A percentile compares a stretch with the other conserved stretches of the same genome.
Evolutionary conservation across 37 sponge, comb jelly and placozoan species (phyloP).

Genomic region (Dysidea cf. avara): DNA sequence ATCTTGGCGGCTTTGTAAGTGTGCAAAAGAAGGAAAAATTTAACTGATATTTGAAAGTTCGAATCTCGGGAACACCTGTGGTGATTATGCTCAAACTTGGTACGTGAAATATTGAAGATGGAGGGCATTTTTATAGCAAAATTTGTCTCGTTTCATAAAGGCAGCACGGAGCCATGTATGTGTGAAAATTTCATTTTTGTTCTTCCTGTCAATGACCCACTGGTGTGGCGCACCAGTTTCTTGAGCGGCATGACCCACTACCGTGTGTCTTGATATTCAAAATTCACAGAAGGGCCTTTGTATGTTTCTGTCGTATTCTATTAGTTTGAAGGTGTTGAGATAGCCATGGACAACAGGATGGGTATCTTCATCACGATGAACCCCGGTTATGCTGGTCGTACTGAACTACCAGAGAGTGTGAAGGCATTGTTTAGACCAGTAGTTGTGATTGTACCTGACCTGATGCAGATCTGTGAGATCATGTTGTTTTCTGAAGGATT

Average conservation of each 20-base stretch:
- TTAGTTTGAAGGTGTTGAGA: conserved; percentile 97
- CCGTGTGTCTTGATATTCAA: neutral
- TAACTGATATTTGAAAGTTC: too few relatives aligned
- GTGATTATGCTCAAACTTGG: too few relatives aligned
- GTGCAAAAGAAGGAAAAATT: too few relatives aligned
- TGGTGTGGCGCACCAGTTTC: too few relatives aligned
- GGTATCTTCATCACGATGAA: conserved; percentile 99
- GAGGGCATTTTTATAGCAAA: too few relatives aligned
- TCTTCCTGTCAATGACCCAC: too few relatives aligned
- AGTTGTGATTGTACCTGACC: conserved; percentile 98
- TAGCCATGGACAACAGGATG: conserved; percentile 87
- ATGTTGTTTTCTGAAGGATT: conserved; percentile 99
- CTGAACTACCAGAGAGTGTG: conserved; percentile 99
- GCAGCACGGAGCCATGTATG: too few relatives aligned
- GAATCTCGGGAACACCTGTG: too few relatives aligned
- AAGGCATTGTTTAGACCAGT: conserved; percentile 98
- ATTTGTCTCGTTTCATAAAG: too few relatives aligned
- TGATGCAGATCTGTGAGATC: conserved; percentile 99
- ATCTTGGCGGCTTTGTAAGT: too few relatives aligned
- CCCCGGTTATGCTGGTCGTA: conserved; percentile 99
- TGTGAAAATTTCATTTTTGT: neutral
- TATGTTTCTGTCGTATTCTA: neutral
- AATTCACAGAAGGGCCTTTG: too few relatives aligned
- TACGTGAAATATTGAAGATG: too few relatives aligned
- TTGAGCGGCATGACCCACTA: neutral